Evolutionary conservation across 2,113 vertebrate species (phyloP), one percentile per base, ranked within the genome.

Genomic region (Embiotoca jacksoni): DNA sequence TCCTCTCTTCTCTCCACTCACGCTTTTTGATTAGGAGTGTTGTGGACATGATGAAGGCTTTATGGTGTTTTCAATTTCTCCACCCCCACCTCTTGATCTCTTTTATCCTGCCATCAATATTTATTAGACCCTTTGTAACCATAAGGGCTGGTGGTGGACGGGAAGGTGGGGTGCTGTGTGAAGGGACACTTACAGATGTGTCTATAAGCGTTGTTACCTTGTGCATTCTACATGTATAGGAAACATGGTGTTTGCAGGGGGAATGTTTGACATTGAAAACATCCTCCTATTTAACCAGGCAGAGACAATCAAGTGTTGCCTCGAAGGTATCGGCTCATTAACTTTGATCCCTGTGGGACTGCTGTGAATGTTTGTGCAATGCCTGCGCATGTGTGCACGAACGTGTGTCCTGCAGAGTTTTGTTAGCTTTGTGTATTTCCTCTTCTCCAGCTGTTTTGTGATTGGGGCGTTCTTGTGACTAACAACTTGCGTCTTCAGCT

Each of bases 41-140:
- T 58, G 3, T 64, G 37, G 64, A 74, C 16, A 10, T 58, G 62
- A 84, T 84, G 63, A 78, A 73, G 61, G 78, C 71, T 82, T 89
- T 75, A 72, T 44, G n/a, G 47, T 60, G 65, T 68, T 74, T 72
- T 82, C 61, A 75, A 61, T 89, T 66, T 68, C 77, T 83, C 54
- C 83, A 30, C 64, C 60, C 54, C 37, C 55, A 39, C 75, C 56
- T 68, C 39, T 56, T 77, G 61, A 80, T 81, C 8, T 81, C 65
- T 85, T 81, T 87, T 80, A 85, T 86, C 66, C 57, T 57, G 47
- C 37, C 55, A 85, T 89, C 83, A 75, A 82, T 89, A 90, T 91
- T 82, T 73, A 85, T 82, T 72, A 85, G 63, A 53, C 31, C 10
- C 60, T 33, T 62, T 76, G 72, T 74, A 75, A 62, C 78, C 67